These are phyloP conservation scores for Drosophila ezoana DNA, from an alignment of 2,888 invertebrate species.

Conservation along the genomic window DNA sequence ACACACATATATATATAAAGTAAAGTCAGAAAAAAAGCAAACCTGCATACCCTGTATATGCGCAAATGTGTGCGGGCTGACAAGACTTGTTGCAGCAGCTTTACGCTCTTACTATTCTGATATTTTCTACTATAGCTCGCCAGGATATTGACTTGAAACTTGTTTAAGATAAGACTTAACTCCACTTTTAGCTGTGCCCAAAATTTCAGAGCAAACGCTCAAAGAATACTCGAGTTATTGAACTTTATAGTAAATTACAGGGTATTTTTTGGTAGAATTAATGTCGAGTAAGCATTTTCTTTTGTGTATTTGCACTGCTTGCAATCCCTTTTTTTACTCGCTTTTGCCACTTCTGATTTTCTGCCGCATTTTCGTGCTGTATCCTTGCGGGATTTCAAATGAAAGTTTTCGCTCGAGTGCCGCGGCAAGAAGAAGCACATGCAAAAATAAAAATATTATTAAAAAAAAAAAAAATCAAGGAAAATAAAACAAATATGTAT, in stretches of 20 bases:
- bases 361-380: conserved; percentile 69
- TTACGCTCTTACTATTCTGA: too few species aligned
- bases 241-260: background rate
- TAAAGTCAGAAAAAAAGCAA: too few species aligned
- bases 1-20: too few species aligned
- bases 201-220: too few species aligned
- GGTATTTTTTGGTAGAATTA: background rate
- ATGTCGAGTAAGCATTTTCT: too few species aligned
- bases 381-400: conserved; percentile 76
- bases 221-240: too few species aligned
- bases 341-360: conserved; percentile 57
- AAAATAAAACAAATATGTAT: conserved; percentile 50
- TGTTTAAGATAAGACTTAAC: too few species aligned
- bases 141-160: too few species aligned
- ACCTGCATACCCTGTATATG: conserved; percentile 22
- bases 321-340: conserved; percentile 36
- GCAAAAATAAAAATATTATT: conserved; percentile 6
- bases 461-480: background rate
- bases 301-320: conserved; percentile 38
- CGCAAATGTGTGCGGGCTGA: background rate
- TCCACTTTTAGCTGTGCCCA: too few species aligned
- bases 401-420: conserved; percentile 75
- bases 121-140: too few species aligned
- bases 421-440: conserved; percentile 34
- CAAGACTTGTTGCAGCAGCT: too few species aligned